A percentile compares a stretch with the other conserved stretches of the same genome.
These are phyloP conservation scores for Drosophila phalerata DNA, from an alignment of 2,888 invertebrate species.

Conservation along the genomic window DNA sequence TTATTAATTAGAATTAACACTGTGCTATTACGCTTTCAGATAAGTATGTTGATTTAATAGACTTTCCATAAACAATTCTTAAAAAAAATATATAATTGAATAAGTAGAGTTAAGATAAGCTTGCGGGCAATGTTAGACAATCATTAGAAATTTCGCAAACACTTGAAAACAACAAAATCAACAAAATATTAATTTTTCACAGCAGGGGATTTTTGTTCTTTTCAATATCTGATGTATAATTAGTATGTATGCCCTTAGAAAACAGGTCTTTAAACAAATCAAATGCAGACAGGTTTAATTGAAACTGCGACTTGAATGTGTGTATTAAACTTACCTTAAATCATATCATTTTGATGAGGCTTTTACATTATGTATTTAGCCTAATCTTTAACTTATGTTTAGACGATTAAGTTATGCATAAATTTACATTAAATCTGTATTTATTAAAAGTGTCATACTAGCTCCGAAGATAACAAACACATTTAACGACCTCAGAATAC, in stretches of 20 bases:
- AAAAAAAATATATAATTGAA: no score
- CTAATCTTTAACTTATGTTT: background rate
- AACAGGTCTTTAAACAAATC: conserved; percentile 11
- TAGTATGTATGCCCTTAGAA: background rate
- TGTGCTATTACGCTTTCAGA: background rate
- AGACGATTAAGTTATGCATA: background rate
- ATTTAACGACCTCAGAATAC: background rate
- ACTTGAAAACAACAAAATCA: no score
- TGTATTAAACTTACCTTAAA: background rate
- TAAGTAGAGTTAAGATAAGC: no score
- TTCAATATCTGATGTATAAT: conserved; percentile 3
- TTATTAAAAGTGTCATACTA: background rate
- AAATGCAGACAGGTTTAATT: background rate
- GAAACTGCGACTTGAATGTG: background rate
- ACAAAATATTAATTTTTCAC: background rate
- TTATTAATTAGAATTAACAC: background rate
- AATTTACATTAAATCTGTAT: background rate
- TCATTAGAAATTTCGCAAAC: conserved; percentile 25
- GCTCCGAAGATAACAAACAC: conserved; percentile 1
- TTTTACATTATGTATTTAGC: background rate
- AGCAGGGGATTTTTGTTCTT: conserved; percentile 10
- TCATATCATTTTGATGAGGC: background rate
- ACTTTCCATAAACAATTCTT: conserved; percentile 15
- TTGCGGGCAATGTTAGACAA: background rate
- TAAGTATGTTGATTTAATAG: background rate